Percentiles rank a stretch among this genome's conserved stretches.
These are phyloP conservation scores for Macrobrachium nipponense DNA, from an alignment of 1,140 invertebrate genomes.

Conservation along the genomic window DNA sequence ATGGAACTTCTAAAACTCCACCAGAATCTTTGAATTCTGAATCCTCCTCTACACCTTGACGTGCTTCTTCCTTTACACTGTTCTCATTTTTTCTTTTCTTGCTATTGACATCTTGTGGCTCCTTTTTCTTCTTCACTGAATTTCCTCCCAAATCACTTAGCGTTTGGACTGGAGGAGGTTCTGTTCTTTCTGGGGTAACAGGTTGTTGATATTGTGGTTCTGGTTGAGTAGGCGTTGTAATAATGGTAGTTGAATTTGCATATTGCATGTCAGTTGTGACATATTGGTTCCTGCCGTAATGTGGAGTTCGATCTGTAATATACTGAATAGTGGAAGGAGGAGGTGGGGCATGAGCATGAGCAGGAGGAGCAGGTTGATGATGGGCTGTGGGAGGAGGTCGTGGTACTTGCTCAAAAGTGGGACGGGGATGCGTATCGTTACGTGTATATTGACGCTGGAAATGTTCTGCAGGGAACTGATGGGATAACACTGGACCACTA, in stretches of 20 bases:
- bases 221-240: slow-evolving; percentile 23
- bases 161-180: neutral
- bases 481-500: slow-evolving; percentile 29
- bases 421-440: slow-evolving; percentile 27
- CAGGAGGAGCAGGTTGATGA: slow-evolving; percentile 44
- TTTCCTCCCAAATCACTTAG: too few species aligned
- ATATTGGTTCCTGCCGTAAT: slow-evolving; percentile 40
- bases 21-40: slow-evolving; percentile 11
- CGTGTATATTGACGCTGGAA: slow-evolving; percentile 36
- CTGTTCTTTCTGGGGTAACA: slow-evolving; percentile 20
- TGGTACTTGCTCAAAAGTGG: slow-evolving; percentile 36
- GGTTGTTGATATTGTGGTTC: slow-evolving; percentile 38
- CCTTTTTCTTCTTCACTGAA: slow-evolving; percentile 29
- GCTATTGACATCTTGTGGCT: neutral
- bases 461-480: slow-evolving; percentile 45
- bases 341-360: slow-evolving; percentile 37
- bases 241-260: slow-evolving; percentile 1
- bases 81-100: slow-evolving; percentile 48
- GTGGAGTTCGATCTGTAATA: slow-evolving; percentile 34
- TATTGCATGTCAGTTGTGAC: slow-evolving; percentile 50
- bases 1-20: slow-evolving; percentile 22
- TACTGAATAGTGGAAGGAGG: slow-evolving; percentile 49
- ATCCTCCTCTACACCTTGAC: slow-evolving; percentile 5
- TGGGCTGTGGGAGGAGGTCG: slow-evolving; percentile 45
- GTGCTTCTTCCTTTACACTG: neutral